Evolutionary conservation across 2,797 vertebrate genomes (phyloP).

Genomic region (Enteromius fasciolatus): DNA sequence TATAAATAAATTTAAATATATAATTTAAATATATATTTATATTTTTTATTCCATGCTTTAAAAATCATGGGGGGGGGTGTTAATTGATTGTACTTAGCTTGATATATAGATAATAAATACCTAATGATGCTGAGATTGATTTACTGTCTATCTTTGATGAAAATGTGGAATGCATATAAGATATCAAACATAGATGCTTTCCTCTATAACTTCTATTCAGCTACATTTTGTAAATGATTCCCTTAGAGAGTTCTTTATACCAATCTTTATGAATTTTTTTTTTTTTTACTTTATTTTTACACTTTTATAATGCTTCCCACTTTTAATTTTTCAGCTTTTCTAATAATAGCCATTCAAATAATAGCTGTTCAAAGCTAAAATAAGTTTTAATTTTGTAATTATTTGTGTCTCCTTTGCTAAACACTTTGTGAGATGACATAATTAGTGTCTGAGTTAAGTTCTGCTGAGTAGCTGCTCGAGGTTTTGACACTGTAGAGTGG

Average conservation of each 20-base stretch:
- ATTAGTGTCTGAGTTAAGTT: not conserved
- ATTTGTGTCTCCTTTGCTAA: not conserved
- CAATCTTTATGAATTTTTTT: not conserved
- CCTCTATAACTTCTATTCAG: not conserved
- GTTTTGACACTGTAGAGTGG: not conserved
- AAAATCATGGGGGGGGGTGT: too few species aligned
- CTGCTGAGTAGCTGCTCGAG: not conserved
- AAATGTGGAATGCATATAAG: not conserved
- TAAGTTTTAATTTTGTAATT: not conserved
- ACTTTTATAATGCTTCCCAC: not conserved
- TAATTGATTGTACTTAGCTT: not conserved
- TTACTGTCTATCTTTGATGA: conserved; percentile 14
- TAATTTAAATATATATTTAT: too few species aligned
- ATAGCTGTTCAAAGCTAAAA: conserved; percentile 5
- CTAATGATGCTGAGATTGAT: conserved; percentile 2
- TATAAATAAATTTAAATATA: too few species aligned
- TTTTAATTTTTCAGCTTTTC: not conserved
- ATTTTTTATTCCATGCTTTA: too few species aligned
- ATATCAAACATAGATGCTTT: conserved; percentile 9
- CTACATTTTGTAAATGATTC: not conserved
- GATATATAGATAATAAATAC: not conserved
- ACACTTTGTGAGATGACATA: not conserved
- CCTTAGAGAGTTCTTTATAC: not conserved
- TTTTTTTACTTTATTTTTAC: not conserved
- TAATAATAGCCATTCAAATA: not conserved